Conservation (phyloP, 2,888 invertebrate genomes). For the Amiota communis region DNA sequence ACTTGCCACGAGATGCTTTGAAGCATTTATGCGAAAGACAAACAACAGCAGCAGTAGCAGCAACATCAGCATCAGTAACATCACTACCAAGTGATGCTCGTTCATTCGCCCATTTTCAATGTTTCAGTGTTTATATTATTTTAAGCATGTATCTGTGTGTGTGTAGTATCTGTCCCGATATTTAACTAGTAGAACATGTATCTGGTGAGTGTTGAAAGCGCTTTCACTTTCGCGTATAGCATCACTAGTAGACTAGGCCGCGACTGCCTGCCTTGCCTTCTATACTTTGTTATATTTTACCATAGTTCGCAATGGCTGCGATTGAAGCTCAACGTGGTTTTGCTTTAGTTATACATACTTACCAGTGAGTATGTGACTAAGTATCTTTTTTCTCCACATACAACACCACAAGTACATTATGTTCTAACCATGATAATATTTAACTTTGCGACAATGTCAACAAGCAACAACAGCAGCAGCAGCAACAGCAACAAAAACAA, state of each 20-base stretch:
- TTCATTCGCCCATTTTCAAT: constrained; percentile 7
- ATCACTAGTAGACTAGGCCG: not conserved
- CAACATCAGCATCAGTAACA: not conserved
- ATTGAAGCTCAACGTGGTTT: not conserved
- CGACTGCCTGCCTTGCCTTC: no score
- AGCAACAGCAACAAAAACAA: constrained; percentile 11
- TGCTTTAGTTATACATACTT: constrained; percentile 26
- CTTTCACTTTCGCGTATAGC: no score
- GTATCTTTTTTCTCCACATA: no score
- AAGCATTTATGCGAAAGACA: constrained; percentile 22
- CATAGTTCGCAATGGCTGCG: no score
- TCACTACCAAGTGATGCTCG: not conserved
- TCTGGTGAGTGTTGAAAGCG: no score
- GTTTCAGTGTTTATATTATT: constrained; percentile 1
- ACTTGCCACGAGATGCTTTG: not conserved
- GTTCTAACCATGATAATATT: constrained; percentile 60
- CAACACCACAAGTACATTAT: no score
- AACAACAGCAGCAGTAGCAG: not conserved
- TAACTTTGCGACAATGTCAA: constrained; percentile 66
- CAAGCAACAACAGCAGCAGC: constrained; percentile 40
- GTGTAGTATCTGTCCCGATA: not conserved
- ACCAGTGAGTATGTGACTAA: not conserved
- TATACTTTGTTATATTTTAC: not conserved
- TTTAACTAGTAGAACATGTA: no score
- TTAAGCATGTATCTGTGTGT: constrained; percentile 9